Evolutionary conservation across 1,140 invertebrate genomes (phyloP).

Genomic region (Whitmania pigra): DNA sequence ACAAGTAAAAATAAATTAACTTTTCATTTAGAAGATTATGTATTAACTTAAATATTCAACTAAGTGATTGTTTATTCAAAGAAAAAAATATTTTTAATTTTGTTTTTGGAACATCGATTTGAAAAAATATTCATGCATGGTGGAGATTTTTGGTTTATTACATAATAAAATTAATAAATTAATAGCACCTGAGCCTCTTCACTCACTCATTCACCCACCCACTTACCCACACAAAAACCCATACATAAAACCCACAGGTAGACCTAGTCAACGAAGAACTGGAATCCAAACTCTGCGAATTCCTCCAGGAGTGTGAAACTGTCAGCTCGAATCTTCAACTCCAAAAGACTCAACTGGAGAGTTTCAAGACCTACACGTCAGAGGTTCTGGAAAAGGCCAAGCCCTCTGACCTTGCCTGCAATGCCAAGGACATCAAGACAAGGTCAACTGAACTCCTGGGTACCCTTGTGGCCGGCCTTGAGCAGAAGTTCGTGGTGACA

Average conservation of each 20-base stretch:
- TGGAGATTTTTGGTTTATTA: too few species aligned
- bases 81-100: too few species aligned
- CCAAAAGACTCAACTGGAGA: constrained; percentile 3
- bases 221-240: too few species aligned
- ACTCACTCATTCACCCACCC: too few species aligned
- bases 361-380: neutral
- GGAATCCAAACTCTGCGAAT: neutral
- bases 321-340: neutral
- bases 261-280: neutral
- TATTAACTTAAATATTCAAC: too few species aligned
- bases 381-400: constrained; percentile 1
- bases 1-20: too few species aligned
- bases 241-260: neutral
- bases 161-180: too few species aligned
- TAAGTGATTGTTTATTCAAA: too few species aligned
- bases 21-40: too few species aligned
- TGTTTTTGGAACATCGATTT: too few species aligned
- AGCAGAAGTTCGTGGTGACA: neutral
- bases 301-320: neutral
- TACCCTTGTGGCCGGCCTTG: neutral
- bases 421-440: neutral
- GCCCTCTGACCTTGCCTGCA: constrained; percentile 4
- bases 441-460: constrained; percentile 1
- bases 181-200: too few species aligned
- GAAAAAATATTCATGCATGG: too few species aligned